phyloP scores from a whole-genome alignment of 64 coral and sea anemone species.

The Stylophora pistillata region DNA sequence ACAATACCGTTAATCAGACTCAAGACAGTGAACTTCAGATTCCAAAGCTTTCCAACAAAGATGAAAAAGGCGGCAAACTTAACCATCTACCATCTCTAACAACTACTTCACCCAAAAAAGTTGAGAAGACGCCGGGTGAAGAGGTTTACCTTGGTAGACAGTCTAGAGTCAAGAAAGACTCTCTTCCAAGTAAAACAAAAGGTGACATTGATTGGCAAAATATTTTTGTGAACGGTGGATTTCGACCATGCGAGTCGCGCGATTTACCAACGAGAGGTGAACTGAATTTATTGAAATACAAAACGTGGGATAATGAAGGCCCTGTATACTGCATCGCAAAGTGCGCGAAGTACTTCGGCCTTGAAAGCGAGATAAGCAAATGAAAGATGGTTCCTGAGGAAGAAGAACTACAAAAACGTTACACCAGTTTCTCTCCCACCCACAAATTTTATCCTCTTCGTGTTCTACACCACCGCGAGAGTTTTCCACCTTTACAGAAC shows the following conservation, averaged over 20 bases:
- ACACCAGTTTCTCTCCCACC: not conserved
- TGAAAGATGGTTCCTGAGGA: not conserved
- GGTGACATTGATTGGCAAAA: conserved; percentile 40
- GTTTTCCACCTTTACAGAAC: not conserved
- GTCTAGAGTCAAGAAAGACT: not conserved
- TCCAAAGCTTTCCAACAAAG: not conserved
- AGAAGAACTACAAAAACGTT: not conserved
- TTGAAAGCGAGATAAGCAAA: not conserved
- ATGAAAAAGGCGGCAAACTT: not conserved
- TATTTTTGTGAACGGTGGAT: conserved; percentile 41
- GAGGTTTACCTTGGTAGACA: not conserved
- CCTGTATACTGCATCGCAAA: conserved; percentile 14
- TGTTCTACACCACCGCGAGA: not conserved
- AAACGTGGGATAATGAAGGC: conserved; percentile 34
- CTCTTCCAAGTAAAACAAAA: not conserved
- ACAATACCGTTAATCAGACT: too few species aligned
- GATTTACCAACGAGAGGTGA: conserved; percentile 54
- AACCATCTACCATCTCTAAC: not conserved
- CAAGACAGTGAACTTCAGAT: not conserved
- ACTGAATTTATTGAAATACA: conserved; percentile 35
- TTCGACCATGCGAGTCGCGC: conserved; percentile 58
- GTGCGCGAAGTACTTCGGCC: conserved; percentile 55
- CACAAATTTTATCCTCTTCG: not conserved
- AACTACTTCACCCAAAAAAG: not conserved
- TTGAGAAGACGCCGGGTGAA: not conserved